Evolutionary conservation across 1,140 invertebrate genomes (phyloP).

Genomic region (Drosophila bifasciata): DNA sequence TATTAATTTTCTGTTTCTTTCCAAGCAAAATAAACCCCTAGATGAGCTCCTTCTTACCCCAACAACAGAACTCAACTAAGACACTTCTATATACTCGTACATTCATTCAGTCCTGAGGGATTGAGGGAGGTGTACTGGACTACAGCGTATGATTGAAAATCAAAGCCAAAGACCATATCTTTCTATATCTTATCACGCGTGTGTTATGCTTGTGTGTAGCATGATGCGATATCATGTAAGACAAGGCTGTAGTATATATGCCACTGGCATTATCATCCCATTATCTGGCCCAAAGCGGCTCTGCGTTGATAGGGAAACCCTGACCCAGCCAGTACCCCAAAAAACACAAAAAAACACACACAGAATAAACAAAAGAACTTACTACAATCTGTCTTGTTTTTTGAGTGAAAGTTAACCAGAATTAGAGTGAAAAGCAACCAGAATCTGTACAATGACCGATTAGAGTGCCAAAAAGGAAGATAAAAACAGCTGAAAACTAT

Average conservation of each 20-base stretch:
- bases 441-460: constrained; percentile 57
- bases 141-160: constrained; percentile 9
- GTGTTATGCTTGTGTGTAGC: constrained; percentile 10
- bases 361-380: neutral
- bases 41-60: too few relatives aligned
- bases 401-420: constrained; percentile 46
- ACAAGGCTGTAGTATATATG: constrained; percentile 37
- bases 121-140: too few relatives aligned
- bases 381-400: constrained; percentile 35
- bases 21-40: too few relatives aligned
- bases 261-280: constrained; percentile 58
- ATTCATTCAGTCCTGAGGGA: too few relatives aligned
- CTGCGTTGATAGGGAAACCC: constrained; percentile 63
- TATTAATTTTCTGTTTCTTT: too few relatives aligned
- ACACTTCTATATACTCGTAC: constrained; percentile 5
- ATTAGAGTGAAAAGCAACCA: constrained; percentile 2
- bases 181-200: constrained; percentile 68
- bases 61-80: constrained; percentile 8
- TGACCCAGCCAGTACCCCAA: constrained; percentile 47
- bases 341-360: constrained; percentile 7
- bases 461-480: constrained; percentile 11
- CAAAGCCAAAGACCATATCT: constrained; percentile 39
- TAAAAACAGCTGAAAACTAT: neutral
- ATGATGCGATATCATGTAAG: constrained; percentile 68
- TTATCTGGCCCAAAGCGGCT: constrained; percentile 62